phyloP scores from a whole-genome alignment of 2,797 vertebrate genomes.

The Phalanger gymnotis region DNA sequence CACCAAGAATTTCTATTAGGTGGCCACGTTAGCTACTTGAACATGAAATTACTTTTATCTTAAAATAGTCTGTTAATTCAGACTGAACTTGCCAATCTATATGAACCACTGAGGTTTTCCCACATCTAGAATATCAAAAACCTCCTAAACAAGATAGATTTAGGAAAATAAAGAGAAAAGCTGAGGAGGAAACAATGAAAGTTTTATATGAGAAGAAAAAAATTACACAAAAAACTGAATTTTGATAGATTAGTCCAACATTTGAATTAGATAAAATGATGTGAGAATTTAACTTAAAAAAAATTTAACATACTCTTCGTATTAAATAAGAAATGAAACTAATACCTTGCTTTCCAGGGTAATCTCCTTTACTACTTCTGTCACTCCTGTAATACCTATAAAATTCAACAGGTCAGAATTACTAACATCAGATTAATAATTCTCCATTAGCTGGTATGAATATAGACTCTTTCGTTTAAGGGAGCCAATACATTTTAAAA shows the following conservation, averaged over 20 bases:
- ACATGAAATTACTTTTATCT: slow-evolving; percentile 32
- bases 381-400: slow-evolving; percentile 90
- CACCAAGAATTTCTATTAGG: not conserved
- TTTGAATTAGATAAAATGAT: slow-evolving; percentile 16
- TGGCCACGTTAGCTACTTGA: slow-evolving; percentile 28
- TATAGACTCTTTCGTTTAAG: not conserved
- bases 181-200: not conserved
- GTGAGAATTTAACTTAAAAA: not conserved
- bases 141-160: slow-evolving; percentile 18
- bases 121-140: slow-evolving; percentile 25
- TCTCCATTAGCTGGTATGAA: not conserved
- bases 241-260: slow-evolving; percentile 6
- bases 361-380: slow-evolving; percentile 94
- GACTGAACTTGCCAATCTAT: not conserved
- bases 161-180: slow-evolving; percentile 41
- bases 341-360: slow-evolving; percentile 97
- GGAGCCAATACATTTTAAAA: slow-evolving; percentile 43
- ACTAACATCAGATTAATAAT: slow-evolving; percentile 55
- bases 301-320: not conserved
- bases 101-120: not conserved
- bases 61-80: slow-evolving; percentile 18
- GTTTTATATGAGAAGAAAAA: not conserved
- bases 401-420: slow-evolving; percentile 68
- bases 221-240: not conserved
- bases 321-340: slow-evolving; percentile 45